Percentiles rank a stretch among this genome's conserved stretches.
Evolutionary conservation across 2,888 invertebrate species (phyloP).

Genomic region (Phymatocera aterrima): DNA sequence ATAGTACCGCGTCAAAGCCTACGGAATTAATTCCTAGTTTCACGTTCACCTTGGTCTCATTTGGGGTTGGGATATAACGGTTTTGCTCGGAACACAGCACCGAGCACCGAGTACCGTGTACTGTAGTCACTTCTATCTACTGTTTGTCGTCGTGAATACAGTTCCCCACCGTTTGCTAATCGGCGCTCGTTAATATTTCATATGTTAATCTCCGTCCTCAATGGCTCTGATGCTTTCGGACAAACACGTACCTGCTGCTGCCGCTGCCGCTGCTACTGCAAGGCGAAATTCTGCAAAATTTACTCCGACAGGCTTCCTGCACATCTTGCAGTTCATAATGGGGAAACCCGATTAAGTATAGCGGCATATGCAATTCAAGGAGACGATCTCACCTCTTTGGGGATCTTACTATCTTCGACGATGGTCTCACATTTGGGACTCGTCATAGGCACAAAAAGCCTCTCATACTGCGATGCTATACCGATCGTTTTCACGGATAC

Average conservation of each 20-base stretch:
- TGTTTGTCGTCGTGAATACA: not conserved
- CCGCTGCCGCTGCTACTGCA: no score
- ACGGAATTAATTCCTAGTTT: slow-evolving; percentile 36
- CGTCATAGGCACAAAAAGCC: no score
- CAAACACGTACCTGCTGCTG: not conserved
- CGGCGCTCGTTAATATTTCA: slow-evolving; percentile 66
- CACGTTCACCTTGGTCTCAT: slow-evolving; percentile 4
- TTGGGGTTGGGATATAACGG: slow-evolving; percentile 25
- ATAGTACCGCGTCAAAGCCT: slow-evolving; percentile 33
- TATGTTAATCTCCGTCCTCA: slow-evolving; percentile 55
- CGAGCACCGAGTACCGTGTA: not conserved
- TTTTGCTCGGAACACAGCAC: not conserved
- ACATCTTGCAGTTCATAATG: no score
- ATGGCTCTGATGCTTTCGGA: not conserved
- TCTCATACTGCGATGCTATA: no score
- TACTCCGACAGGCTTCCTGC: no score
- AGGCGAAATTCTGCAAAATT: no score
- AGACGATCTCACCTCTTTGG: no score
- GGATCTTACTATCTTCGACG: no score
- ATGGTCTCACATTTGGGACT: no score
- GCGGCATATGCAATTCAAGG: no score
- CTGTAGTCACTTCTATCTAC: not conserved
- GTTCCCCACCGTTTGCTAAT: slow-evolving; percentile 54
- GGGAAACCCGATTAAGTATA: no score
- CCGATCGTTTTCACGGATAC: no score